Conservation (phyloP, 2,797 vertebrate genomes). For the Anisognathus igniventris region DNA sequence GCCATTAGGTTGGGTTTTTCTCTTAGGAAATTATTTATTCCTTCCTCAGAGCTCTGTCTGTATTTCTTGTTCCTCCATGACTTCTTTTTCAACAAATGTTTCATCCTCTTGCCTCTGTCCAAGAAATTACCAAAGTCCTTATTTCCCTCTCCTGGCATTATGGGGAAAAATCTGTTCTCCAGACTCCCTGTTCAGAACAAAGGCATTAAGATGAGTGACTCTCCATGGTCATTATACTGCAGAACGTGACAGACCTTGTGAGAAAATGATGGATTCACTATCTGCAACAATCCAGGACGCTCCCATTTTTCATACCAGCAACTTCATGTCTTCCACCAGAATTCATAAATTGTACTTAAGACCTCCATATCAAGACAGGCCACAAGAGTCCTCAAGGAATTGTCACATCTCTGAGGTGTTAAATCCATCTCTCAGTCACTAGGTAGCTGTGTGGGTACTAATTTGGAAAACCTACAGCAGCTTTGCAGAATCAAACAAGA, state of each 20-base stretch:
- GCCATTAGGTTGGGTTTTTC: background rate
- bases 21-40: background rate
- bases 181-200: background rate
- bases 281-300: background rate
- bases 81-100: background rate
- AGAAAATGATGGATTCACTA: constrained; percentile 8
- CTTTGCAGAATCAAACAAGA: background rate
- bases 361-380: background rate
- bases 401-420: background rate
- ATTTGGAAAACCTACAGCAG: background rate
- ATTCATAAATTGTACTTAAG: constrained; percentile 19
- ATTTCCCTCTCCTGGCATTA: background rate
- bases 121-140: background rate
- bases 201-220: background rate
- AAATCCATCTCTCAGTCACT: background rate
- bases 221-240: background rate
- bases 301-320: background rate
- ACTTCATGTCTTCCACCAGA: background rate
- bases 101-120: background rate
- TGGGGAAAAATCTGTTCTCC: background rate
- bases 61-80: background rate
- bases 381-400: background rate
- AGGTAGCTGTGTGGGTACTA: background rate
- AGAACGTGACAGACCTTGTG: background rate
- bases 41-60: background rate